Conservation (phyloP, 2,797 vertebrate genomes). For the Clamator glandarius region DNA sequence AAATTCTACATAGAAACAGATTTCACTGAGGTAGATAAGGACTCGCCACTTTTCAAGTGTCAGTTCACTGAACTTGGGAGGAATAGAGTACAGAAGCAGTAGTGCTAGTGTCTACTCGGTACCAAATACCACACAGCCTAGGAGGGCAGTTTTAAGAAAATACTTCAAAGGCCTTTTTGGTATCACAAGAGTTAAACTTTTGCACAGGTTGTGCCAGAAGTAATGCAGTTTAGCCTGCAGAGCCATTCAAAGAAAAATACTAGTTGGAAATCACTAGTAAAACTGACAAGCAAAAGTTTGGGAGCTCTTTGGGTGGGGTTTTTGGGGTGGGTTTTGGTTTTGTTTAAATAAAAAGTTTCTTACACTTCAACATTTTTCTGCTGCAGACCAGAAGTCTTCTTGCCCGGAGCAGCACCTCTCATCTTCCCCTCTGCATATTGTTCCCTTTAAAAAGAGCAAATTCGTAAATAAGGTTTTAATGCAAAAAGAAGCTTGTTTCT, state of each 20-base stretch:
- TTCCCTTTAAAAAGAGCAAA: conserved; percentile 81
- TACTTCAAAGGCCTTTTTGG: not conserved
- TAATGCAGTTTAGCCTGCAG: not conserved
- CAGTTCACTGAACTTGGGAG: not conserved
- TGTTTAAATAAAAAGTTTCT: conserved; percentile 67
- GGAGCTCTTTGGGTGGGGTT: not conserved
- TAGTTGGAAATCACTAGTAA: not conserved
- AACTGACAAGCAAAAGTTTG: not conserved
- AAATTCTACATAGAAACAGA: fast-evolving
- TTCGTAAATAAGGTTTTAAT: not conserved
- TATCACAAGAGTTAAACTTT: not conserved
- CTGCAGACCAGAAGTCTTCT: conserved; percentile 95
- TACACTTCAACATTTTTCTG: conserved; percentile 96
- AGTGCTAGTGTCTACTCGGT: not conserved
- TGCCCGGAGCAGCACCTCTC: conserved; percentile 94
- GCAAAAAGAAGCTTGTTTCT: not conserved
- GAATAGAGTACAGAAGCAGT: not conserved
- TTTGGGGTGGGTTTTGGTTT: not conserved
- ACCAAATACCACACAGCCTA: not conserved
- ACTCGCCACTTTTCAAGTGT: not conserved
- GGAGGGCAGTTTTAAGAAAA: not conserved
- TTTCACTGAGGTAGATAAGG: not conserved
- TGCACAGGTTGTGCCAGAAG: not conserved
- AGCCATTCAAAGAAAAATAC: not conserved
- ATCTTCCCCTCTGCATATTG: conserved; percentile 98